phyloP scores from a whole-genome alignment of 2,113 vertebrate genomes.

The Hypocryptadius cinnamomeus region DNA sequence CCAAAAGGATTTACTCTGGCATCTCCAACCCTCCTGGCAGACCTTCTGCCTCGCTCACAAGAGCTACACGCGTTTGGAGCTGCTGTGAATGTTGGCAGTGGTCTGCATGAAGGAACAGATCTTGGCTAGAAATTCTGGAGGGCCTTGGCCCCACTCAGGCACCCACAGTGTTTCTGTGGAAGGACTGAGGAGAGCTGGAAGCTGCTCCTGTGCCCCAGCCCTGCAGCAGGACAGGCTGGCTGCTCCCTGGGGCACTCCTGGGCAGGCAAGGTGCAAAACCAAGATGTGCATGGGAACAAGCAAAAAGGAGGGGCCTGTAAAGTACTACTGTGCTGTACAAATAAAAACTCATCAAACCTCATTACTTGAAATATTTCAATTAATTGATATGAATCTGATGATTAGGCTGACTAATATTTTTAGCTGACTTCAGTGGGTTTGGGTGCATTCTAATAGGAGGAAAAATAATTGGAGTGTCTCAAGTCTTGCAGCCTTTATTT shows the following conservation, averaged over 20 bases:
- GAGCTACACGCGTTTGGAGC: not conserved
- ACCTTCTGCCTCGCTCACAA: not conserved
- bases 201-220: not conserved
- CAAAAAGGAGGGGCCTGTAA: not conserved
- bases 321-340: not conserved
- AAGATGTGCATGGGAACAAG: too few species aligned
- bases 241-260: not conserved
- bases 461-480: not conserved
- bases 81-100: not conserved
- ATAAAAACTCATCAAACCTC: not conserved
- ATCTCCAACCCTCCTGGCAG: not conserved
- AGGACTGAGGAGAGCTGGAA: not conserved
- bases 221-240: not conserved
- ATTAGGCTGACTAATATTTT: not conserved
- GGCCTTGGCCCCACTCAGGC: not conserved
- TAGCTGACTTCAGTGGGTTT: not conserved
- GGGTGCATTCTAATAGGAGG: not conserved
- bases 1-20: accelerated
- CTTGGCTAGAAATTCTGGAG: not conserved
- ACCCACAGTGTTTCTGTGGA: not conserved
- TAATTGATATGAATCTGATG: slow-evolving; percentile 30
- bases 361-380: slow-evolving; percentile 4
- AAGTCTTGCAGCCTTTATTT: not conserved
- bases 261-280: not conserved
- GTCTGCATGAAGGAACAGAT: not conserved